Base-by-base conservation (phyloP, 2,113 vertebrate genomes). In the Myocastor coypus region DNA sequence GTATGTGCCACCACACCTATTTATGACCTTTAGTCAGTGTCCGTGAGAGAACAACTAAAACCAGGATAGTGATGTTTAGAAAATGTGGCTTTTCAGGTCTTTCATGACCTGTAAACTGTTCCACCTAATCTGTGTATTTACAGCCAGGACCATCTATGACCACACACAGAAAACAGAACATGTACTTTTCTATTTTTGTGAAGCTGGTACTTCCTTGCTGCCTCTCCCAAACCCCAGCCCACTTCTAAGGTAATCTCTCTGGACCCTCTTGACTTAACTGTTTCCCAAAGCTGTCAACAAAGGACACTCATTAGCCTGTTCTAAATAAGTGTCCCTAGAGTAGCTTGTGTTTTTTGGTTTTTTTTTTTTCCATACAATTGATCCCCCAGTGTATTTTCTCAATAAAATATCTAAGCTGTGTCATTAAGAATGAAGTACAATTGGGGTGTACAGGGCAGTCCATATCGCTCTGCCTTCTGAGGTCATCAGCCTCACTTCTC, bases 221-320 rank as follows among this genome's bases (percentile, higher is more conserved):
- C 66, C 66, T 69, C 66, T 69, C 34, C 66, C 32, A 66, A 66
- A 12, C 10, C 64, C 30, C 13, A n/a, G 34, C 3, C 34, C 6
- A n/a, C 34, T 34, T 69, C 66, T 7, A 69, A n/a, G 13, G 4
- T 19, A 19, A 32, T 69, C 34, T 69, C 66, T 69, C 66, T 69
- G 34, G 66, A 69, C 37, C 13, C 5, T 80, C 61, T 55, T 83
- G 34, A 75, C 40, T 83, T 59, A 59, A 73, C 28, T 73, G 20
- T 59, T 83, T 78, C 32, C 63, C 86, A 83, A 63, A 57, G 52
- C 77, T 86, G 32, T 32, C 7, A 32, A 80, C 89, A 52, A 86
- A 80, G 83, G 82, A 88, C 69, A 73, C 66, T 91, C 83, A 85
- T 95, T 95, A 96, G 22, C 34, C 28, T 87, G 5, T 71, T 87